A percentile compares a stretch with the other conserved stretches of the same genome.
phyloP scores from a whole-genome alignment of 2,797 vertebrate genomes.

The Protonibea diacanthus region DNA sequence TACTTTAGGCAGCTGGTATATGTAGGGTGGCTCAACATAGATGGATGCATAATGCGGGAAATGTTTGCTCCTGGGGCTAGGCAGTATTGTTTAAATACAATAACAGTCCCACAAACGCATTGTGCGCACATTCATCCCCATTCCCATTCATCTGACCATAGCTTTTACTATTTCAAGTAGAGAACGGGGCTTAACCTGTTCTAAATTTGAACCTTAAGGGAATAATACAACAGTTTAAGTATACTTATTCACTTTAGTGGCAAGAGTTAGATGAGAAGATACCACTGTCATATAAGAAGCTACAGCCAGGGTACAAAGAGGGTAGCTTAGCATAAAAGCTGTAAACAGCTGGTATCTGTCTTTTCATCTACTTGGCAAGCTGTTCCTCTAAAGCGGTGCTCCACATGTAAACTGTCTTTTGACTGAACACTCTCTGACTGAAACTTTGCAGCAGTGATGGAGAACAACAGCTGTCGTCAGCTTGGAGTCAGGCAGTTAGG shows the following conservation, averaged over 20 bases:
- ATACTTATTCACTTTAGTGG: neutral
- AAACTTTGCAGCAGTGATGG: conserved; percentile 17
- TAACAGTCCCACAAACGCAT: conserved; percentile 21
- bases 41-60: conserved; percentile 34
- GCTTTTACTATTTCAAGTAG: neutral
- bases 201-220: neutral
- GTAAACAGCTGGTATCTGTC: neutral
- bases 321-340: neutral
- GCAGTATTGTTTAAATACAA: conserved; percentile 39
- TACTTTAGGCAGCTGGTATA: conserved; percentile 29
- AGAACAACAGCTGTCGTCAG: conserved; percentile 34
- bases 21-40: neutral
- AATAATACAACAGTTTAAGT: neutral
- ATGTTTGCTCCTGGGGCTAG: conserved; percentile 15
- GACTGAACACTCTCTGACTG: neutral
- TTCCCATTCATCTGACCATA: neutral
- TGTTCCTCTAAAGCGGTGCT: neutral
- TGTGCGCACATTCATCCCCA: neutral
- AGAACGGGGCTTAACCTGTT: neutral
- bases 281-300: neutral
- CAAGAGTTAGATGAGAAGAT: neutral
- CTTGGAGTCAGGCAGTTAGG: neutral
- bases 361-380: neutral
- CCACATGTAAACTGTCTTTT: neutral
- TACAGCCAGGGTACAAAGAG: neutral